Conservation (phyloP, 2,113 vertebrate genomes). For the Daphoenositta chrysoptera region DNA sequence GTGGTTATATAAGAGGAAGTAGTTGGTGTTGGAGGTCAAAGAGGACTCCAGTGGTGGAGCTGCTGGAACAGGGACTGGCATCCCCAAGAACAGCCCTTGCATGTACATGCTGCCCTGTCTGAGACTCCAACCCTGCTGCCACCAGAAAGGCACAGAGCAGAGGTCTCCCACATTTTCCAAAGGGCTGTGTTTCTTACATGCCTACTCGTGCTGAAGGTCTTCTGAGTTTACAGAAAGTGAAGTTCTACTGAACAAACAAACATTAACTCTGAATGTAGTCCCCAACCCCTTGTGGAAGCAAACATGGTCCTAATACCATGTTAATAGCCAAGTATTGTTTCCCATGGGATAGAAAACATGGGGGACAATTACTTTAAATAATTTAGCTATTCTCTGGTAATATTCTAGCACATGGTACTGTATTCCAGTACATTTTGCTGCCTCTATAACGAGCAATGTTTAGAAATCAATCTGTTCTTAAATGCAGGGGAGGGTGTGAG, state of each 20-base stretch:
- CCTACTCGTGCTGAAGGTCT: neutral
- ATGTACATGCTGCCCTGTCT: neutral
- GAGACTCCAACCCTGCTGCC: neutral
- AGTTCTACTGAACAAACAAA: neutral
- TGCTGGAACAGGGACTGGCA: neutral
- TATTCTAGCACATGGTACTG: neutral
- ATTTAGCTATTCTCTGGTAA: neutral
- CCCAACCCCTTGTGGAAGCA: neutral
- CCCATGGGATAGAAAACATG: neutral
- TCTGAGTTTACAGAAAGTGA: neutral
- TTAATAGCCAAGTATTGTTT: neutral
- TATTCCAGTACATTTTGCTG: neutral
- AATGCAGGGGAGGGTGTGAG: rapidly evolving
- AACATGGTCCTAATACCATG: neutral
- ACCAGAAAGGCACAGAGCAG: neutral
- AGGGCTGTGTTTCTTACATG: neutral
- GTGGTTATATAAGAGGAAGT: neutral
- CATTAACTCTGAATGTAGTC: neutral
- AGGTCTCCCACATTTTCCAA: neutral
- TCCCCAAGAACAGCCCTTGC: neutral
- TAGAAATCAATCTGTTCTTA: neutral
- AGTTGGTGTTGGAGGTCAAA: neutral
- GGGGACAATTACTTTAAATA: neutral
- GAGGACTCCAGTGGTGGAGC: neutral
- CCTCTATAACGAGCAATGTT: neutral